Conservation (phyloP, 2,113 vertebrate species). For the Candoia aspera region DNA sequence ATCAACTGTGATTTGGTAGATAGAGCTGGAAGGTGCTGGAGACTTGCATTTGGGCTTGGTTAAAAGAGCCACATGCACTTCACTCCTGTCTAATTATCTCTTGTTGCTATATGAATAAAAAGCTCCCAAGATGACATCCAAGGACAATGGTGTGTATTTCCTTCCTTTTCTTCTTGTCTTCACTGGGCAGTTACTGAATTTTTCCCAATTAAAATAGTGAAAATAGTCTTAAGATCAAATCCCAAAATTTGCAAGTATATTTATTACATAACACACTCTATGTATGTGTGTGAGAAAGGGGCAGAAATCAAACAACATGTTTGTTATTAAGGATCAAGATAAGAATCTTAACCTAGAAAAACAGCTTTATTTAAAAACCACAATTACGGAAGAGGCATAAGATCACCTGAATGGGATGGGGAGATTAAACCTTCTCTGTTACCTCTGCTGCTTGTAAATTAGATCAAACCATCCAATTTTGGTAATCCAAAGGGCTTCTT, state of each 20-base stretch:
- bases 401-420: fast-evolving
- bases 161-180: not conserved
- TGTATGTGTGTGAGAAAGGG: not conserved
- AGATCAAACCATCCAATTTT: not conserved
- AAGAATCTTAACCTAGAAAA: constrained; percentile 13
- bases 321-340: constrained; percentile 6
- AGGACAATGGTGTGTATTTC: not conserved
- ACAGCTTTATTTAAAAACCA: not conserved
- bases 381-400: not conserved
- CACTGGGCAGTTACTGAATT: not conserved
- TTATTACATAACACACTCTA: not conserved
- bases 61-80: not conserved
- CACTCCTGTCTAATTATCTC: not conserved
- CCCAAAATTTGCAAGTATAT: not conserved
- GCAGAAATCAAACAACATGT: not conserved
- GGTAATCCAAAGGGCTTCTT: not conserved
- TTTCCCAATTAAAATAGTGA: not conserved
- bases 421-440: not conserved
- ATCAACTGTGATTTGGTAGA: not conserved
- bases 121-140: not conserved
- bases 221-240: constrained; percentile 8
- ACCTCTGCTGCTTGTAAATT: constrained; percentile 18
- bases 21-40: not conserved
- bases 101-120: not conserved
- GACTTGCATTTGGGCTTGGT: not conserved